Conservation (phyloP, 2,797 vertebrate genomes). For the Amblyraja radiata region DNA sequence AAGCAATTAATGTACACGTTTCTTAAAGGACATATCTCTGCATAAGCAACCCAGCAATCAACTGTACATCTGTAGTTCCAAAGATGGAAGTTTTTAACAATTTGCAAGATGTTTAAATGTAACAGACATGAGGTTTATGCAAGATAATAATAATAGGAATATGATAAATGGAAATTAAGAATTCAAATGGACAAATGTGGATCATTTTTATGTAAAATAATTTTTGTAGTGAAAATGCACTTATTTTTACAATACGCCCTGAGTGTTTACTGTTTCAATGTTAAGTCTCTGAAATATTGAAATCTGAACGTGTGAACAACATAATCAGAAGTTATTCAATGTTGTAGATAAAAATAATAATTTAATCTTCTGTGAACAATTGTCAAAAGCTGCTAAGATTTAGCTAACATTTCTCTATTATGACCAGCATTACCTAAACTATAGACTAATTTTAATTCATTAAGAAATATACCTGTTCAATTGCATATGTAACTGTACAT, state of each 20-base stretch:
- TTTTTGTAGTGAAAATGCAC: constrained; percentile 38
- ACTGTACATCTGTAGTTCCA: constrained; percentile 15
- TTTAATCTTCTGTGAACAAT: constrained; percentile 3
- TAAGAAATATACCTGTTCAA: constrained; percentile 1
- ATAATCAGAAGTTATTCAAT: constrained; percentile 18
- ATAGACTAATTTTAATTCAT: constrained; percentile 7
- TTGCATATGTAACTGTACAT: constrained; percentile 16
- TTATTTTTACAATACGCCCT: constrained; percentile 35
- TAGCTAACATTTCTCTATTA: constrained; percentile 17
- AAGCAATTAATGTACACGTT: constrained; percentile 19
- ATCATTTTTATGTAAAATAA: constrained; percentile 37
- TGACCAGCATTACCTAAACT: constrained; percentile 9
- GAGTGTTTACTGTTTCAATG: constrained; percentile 25
- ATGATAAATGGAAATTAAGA: constrained; percentile 26
- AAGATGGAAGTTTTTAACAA: constrained; percentile 32
- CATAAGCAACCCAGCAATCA: background rate
- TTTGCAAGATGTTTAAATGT: constrained; percentile 14
- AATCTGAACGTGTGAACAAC: constrained; percentile 16
- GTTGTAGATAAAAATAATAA: constrained; percentile 22
- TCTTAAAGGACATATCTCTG: constrained; percentile 21
- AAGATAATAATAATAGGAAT: background rate
- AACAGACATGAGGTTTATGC: constrained; percentile 4
- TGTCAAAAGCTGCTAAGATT: constrained; percentile 17
- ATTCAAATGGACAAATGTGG: background rate
- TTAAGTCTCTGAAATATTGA: constrained; percentile 17